Evolutionary conservation across 2,888 invertebrate genomes (phyloP), one percentile per base, ranked within the genome.

Genomic region (Cheilosia vulpina): DNA sequence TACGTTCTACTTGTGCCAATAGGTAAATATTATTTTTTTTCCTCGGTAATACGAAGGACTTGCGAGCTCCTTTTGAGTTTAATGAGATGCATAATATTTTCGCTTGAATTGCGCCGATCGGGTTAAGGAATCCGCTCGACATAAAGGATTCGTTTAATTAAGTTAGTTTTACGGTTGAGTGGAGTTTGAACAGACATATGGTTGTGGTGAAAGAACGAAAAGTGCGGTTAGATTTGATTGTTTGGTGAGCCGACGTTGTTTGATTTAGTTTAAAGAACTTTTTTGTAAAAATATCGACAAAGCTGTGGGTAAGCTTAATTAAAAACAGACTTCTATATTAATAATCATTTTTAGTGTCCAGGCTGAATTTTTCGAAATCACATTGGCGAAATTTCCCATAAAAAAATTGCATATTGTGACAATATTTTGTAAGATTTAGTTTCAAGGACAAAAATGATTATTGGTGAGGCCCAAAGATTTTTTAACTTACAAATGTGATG

Each of bases 1-100:
- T 80, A 80, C 85, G 81, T 81, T 81, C 27, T 57, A 76, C 85
- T 76, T 85, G 85, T 62, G 85, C 81, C 85, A 72, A 53, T 11
- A 45, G 27, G 71, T 81, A 85, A 85, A 85, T 62, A 85, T 62
- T 85, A 19, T 3, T 58, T 50, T 50, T 41, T 9, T 7, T 15
- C 5, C 5, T 13, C 6, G 7, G 7, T 17, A 45, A 45, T 31
- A 17, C 11, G 15, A 9, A 24, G 17, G 27, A 13, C 6, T 19
- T 27, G 19, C 4, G 13, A 38, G 4, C 19, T 13, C 53, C 24
- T 53, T 78, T 77, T 47, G 38, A 43, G 81, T 80, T 55, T 5
- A 72, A 53, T 79, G 63, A 68, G 43, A 52, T 79, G 62, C 72
- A 62, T 31, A 47, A 21, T 19, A n/a, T 80, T 80, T 80, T 53